These are phyloP conservation scores for Conops quadrifasciatus DNA, from an alignment of 2,888 invertebrate species.

Conservation along the genomic window DNA sequence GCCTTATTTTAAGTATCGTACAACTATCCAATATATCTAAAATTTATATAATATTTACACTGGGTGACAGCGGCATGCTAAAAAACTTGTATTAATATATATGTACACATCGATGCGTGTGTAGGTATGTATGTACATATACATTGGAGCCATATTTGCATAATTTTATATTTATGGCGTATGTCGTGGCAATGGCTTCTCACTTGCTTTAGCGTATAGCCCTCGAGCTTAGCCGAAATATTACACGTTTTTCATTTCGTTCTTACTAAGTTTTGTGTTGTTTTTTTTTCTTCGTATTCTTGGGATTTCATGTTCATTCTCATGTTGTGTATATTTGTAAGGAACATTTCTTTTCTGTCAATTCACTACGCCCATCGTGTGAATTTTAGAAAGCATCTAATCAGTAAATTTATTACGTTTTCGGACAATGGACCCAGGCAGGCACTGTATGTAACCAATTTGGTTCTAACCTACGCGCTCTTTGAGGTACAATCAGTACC, in stretches of 20 bases:
- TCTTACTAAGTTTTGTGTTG: too few relatives aligned
- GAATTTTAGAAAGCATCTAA: too few relatives aligned
- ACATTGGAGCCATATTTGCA: conserved; percentile 27
- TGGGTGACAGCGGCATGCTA: too few relatives aligned
- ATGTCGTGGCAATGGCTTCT: conserved; percentile 6
- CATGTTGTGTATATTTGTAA: too few relatives aligned
- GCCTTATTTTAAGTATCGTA: background rate
- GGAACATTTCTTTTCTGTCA: too few relatives aligned
- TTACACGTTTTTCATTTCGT: conserved; percentile 18
- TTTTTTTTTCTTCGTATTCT: background rate
- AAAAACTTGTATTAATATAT: conserved; percentile 13
- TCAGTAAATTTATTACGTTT: too few relatives aligned
- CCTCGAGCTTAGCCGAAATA: background rate
- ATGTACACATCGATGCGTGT: background rate
- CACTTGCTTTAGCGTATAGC: conserved; percentile 8
- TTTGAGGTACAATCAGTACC: too few relatives aligned
- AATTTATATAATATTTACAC: too few relatives aligned
- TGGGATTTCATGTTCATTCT: background rate
- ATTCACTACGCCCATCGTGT: too few relatives aligned
- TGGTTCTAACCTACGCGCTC: too few relatives aligned
- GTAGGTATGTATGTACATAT: background rate
- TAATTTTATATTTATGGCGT: conserved; percentile 30
- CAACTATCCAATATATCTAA: conserved; percentile 19
- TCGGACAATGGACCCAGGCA: too few relatives aligned
- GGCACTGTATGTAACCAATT: too few relatives aligned